Percentiles rank a stretch among this genome's conserved stretches.
Evolutionary conservation across 2,888 invertebrate species (phyloP).

Genomic region (Caprella mutica): DNA sequence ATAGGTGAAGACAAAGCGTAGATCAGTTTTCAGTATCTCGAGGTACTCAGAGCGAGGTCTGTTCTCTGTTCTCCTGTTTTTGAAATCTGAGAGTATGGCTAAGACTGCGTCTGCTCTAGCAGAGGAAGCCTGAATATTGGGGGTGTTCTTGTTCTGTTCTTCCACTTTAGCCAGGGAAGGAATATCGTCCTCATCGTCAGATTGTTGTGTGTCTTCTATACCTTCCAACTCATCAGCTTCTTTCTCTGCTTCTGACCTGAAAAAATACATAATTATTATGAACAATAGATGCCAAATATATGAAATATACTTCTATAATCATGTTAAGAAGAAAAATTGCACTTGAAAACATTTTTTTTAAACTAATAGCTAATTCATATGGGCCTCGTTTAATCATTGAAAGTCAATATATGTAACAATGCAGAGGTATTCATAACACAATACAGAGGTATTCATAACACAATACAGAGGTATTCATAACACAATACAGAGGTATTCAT

Average conservation of each 20-base stretch:
- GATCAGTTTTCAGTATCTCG: conserved; percentile 63
- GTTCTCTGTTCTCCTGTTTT: neutral
- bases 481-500: too few relatives aligned
- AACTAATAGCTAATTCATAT: too few relatives aligned
- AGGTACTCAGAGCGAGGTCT: conserved; percentile 55
- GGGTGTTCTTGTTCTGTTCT: neutral
- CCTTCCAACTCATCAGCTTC: conserved; percentile 6
- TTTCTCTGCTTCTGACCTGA: conserved; percentile 5
- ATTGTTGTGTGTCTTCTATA: neutral
- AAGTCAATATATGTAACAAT: too few relatives aligned
- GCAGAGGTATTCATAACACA: too few relatives aligned
- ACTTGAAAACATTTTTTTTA: too few relatives aligned
- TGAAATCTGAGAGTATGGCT: conserved; percentile 4
- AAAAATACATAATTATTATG: too few relatives aligned
- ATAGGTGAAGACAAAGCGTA: conserved; percentile 91
- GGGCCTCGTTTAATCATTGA: too few relatives aligned
- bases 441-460: too few relatives aligned
- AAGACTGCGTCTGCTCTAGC: conserved; percentile 3
- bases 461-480: too few relatives aligned
- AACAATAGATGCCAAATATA: too few relatives aligned
- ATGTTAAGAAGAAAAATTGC: too few relatives aligned
- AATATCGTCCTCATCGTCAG: neutral
- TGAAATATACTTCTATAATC: too few relatives aligned
- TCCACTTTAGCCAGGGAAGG: neutral
- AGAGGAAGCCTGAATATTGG: conserved; percentile 1